Evolutionary conservation across 1,140 invertebrate species (phyloP), one percentile per base, ranked within the genome.

Genomic region (Chrysoperla carnea): DNA sequence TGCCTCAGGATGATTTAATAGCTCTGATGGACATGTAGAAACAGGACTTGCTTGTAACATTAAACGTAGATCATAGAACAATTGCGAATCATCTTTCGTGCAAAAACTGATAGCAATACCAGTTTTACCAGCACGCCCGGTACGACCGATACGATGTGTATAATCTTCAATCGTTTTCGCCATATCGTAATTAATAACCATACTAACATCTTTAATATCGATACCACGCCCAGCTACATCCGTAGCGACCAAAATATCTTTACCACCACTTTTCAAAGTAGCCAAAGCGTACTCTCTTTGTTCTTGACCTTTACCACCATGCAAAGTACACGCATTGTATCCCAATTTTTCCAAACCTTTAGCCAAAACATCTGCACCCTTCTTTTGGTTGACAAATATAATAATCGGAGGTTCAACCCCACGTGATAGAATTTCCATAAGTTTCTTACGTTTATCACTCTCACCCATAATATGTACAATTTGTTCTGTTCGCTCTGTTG

Each of bases 161-260:
- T 99, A 99, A 72, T 97, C 94, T 75, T 98, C 93, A 58, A 99
- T 98, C 40, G 81, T 80, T 64, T 99, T 99, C 0, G 94, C 92
- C 95, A 99, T 99, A 61, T 99, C 96, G 52, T 99, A 99, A 63
- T 99, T 99, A 50, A 98, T 93, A 46, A 97, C 93, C 64, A 96
- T 74, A 1, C 91, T 94, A 0, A 99, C 95, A 64, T 99, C 94
- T 61, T 97, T 97, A 54, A 99, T 97, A 57, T 99, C 95, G 49
- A 99, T 99, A 91, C 96, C 96, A 77, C 95, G 82, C 51, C 95
- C 95, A 57, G 96, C 96, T 2, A 99, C 95, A 68, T 99, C 94
- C 6, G 96, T 99, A 0, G 96, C 96, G n/a, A 99, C 95, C 43
- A 99, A 66, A 54, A 99, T 99, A 60, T 99, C 93, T 63, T 98